These are phyloP conservation scores for Oreochromis spilurus DNA, from an alignment of 2,113 vertebrate genomes.

Conservation along the genomic window DNA sequence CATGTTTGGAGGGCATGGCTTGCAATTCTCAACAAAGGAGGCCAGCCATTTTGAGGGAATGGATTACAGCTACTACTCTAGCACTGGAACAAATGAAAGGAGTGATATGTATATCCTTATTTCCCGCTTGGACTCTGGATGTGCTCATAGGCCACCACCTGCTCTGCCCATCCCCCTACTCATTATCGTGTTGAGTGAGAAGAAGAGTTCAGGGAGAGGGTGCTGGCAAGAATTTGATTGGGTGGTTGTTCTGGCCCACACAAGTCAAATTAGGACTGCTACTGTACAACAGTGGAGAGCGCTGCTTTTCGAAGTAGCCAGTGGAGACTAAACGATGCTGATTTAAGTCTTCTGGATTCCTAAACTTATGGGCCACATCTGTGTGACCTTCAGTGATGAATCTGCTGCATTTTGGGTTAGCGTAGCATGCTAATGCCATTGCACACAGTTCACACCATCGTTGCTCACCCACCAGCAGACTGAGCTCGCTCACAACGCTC, in stretches of 20 bases:
- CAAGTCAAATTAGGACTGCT: conserved; percentile 47
- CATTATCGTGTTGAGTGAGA: conserved; percentile 68
- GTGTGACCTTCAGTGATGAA: not conserved
- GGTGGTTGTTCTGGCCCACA: conserved; percentile 36
- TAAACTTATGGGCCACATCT: not conserved
- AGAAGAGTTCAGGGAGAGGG: conserved; percentile 57
- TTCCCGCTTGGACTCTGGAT: conserved; percentile 44
- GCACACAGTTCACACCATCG: conserved; percentile 9
- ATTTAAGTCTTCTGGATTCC: not conserved
- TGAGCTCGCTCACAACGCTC: not conserved
- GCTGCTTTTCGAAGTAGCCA: not conserved
- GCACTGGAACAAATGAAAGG: not conserved
- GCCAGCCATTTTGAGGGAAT: not conserved
- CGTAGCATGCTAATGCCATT: conserved; percentile 1
- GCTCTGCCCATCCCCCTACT: conserved; percentile 62
- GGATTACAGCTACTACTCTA: not conserved
- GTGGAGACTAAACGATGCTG: not conserved
- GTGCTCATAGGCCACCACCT: conserved; percentile 61
- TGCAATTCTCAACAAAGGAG: not conserved
- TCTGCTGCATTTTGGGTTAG: not conserved
- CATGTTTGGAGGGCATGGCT: not conserved
- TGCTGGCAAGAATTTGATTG: conserved; percentile 58
- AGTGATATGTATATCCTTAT: conserved; percentile 32
- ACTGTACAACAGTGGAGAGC: conserved; percentile 15
- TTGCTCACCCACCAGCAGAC: conserved; percentile 22